Evolutionary conservation across 1,140 invertebrate species (phyloP), one percentile per base, ranked within the genome.

Genomic region (Drosophila busckii): DNA sequence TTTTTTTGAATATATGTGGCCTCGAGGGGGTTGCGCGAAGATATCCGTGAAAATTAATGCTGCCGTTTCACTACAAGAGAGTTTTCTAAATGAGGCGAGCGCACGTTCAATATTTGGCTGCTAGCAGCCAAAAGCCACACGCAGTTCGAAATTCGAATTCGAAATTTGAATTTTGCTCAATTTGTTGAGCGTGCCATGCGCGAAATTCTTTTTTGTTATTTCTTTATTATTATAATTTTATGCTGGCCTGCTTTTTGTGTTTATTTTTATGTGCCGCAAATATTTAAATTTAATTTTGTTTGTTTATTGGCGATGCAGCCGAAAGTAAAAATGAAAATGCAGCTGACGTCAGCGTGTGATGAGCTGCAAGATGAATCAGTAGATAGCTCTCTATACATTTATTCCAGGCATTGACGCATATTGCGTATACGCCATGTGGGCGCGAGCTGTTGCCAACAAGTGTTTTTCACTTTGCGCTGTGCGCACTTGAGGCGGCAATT

Each of bases 11-110:
- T 54, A 46, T 70, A 66, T 60, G 46, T 73, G 69, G 75, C 68
- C 69, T 82, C 69, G 75, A 50, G 63, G 65, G 53, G 45, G 34
- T 78, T n/a, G n/a, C n/a, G 70, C 80, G 78, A 71, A 84, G 78
- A 84, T 84, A 76, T 83, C 70, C 78, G 78, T 83, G 76, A 69
- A 84, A 82, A 71, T 65, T n/a, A 69, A 70, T 85, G 84, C 78
- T 84, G 78, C 84, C 78, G 78, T 55, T 55, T 70, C 50, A 67
- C 73, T 86, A 84, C 70, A 84, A 84, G 84, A 84, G 84, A 84
- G 58, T 82, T 80, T 75, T 76, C 84, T 76, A 85, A 86, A 84
- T 86, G 83, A 86, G 59, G 8, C 25, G 13, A 9, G n/a, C n/a
- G n/a, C 5, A 13, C 28, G 35, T 13, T 42, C 12, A 50, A 50